phyloP scores from a whole-genome alignment of 2,797 vertebrate species.

The Neomorphus geoffroyi region DNA sequence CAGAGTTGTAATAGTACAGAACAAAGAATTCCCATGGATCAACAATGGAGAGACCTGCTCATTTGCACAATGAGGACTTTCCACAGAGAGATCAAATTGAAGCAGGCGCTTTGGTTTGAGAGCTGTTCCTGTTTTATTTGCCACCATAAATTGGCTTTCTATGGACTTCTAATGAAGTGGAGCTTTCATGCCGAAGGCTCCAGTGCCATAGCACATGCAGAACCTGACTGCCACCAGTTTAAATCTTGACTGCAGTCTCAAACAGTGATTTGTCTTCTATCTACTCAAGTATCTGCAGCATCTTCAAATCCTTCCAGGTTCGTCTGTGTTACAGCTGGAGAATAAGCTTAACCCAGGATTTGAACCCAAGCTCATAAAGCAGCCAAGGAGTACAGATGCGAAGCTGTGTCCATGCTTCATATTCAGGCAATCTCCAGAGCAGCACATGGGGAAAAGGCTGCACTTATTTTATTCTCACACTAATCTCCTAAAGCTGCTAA shows the following conservation, averaged over 20 bases:
- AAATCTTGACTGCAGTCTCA: rapidly evolving
- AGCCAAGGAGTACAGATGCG: not conserved
- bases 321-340: not conserved
- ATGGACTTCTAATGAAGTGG: not conserved
- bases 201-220: not conserved
- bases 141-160: not conserved
- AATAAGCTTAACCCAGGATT: not conserved
- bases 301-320: not conserved
- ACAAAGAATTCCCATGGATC: not conserved
- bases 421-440: not conserved
- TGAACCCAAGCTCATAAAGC: not conserved
- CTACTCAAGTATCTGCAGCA: not conserved
- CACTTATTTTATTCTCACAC: not conserved
- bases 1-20: not conserved
- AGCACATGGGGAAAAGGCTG: not conserved
- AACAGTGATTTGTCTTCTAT: not conserved
- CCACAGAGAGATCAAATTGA: not conserved
- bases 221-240: not conserved
- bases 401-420: not conserved
- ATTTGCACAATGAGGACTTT: not conserved
- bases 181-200: not conserved
- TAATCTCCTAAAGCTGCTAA: not conserved
- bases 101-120: not conserved
- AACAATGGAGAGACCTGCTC: not conserved
- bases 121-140: not conserved